Evolutionary conservation across 2,797 vertebrate genomes (phyloP), one percentile per base, ranked within the genome.

Genomic region (Loriculus beryllinus): DNA sequence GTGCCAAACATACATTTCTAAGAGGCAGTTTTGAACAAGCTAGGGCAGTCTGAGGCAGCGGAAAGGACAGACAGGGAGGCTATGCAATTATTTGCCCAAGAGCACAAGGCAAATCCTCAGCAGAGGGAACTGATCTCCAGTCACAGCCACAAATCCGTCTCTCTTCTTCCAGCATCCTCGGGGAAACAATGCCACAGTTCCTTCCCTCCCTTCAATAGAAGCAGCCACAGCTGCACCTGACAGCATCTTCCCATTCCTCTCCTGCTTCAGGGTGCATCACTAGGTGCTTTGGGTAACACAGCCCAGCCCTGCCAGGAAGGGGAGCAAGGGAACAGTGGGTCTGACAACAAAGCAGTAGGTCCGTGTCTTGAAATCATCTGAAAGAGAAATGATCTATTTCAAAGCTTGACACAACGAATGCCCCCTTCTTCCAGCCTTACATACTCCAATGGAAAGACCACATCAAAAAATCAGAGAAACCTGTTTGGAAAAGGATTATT

Each of bases 401-500:
- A 57, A 28, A 82, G 57, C 52, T 15, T 23, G 70, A 71, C 74
- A 63, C 20, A 14, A 6, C 10, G n/a, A n/a, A n/a, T n/a, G 7
- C 8, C 29, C 3, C 6, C 5, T 31, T n/a, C 43, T 59, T 59
- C 37, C 63, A 71, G 60, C 51, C 52, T 29, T 7, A 13, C 15
- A 21, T 7, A 23, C 51, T 69, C 47, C 12, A 49, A 8, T 0
- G 7, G 29, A 57, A 42, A 77, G 4, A 31, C 2, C 22, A 35
- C 1, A 0, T 65, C 8, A 17, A 1, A 33, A 45, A 54, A 45
- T 13, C 42, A 49, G 29, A 60, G 40, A 15, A 80, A 16, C 1
- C 20, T 51, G 37, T 29, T 14, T 2, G 9, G 48, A 45, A 18
- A 39, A 25, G 37, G 35, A 39, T 52, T 52, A 12, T 70, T 70